phyloP scores from a whole-genome alignment of 2,113 vertebrate species.

The Gymnobelideus leadbeateri region DNA sequence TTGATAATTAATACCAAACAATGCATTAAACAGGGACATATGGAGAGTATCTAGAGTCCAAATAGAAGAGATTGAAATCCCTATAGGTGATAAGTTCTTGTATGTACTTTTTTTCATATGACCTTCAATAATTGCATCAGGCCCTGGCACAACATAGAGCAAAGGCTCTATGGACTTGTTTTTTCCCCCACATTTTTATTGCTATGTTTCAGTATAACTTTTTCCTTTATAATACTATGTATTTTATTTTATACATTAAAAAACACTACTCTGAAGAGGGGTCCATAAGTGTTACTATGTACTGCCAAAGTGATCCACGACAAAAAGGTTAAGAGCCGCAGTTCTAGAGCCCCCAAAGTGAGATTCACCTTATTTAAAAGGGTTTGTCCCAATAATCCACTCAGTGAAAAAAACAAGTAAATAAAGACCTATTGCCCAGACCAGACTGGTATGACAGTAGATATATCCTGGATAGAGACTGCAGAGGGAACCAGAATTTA shows the following conservation, averaged over 20 bases:
- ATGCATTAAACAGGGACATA: neutral
- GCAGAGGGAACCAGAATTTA: neutral
- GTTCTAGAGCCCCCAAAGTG: neutral
- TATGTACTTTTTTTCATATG: neutral
- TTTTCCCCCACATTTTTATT: neutral
- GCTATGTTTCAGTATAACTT: neutral
- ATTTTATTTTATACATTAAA: neutral
- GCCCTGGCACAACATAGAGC: neutral
- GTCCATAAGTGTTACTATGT: neutral
- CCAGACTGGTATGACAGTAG: neutral
- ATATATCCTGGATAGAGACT: neutral
- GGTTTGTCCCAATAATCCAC: neutral
- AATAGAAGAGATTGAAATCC: neutral
- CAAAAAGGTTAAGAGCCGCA: neutral
- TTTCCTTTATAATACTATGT: neutral
- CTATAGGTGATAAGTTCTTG: neutral
- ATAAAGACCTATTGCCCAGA: neutral
- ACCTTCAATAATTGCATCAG: too few relatives aligned
- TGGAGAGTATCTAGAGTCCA: neutral
- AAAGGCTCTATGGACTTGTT: neutral
- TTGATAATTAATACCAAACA: neutral
- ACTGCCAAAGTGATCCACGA: neutral
- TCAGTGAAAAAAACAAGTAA: neutral
- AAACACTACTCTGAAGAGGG: neutral
- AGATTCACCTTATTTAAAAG: neutral